A percentile compares a stretch with the other conserved stretches of the same genome.
Evolutionary conservation across 92 coral and sea anemone genomes (phyloP).

Genomic region (Parazoanthus swiftii): DNA sequence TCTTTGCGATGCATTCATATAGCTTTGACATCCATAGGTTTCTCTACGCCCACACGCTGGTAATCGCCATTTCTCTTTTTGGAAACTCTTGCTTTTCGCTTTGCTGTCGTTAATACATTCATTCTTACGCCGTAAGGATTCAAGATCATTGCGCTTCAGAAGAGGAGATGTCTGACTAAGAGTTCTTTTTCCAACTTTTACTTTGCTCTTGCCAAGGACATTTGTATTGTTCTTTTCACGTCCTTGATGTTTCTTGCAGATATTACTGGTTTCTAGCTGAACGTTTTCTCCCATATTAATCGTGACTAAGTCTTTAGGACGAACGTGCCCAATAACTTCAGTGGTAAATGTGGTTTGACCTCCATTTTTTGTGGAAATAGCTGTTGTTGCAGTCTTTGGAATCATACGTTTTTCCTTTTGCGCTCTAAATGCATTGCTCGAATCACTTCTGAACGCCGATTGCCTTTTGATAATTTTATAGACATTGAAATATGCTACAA

Average conservation of each 20-base stretch:
- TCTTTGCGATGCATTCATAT: neutral
- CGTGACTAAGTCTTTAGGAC: neutral
- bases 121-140: neutral
- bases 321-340: neutral
- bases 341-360: slow-evolving; percentile 7
- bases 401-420: neutral
- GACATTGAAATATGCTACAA: slow-evolving; percentile 33
- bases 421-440: neutral
- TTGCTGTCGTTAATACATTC: neutral
- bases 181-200: neutral
- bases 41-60: neutral
- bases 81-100: too few relatives aligned
- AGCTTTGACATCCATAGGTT: neutral
- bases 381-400: neutral
- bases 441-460: slow-evolving; percentile 13
- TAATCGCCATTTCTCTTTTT: neutral
- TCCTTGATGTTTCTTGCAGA: neutral
- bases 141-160: too few relatives aligned
- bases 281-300: neutral
- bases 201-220: neutral
- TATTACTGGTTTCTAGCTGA: neutral
- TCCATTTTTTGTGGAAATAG: neutral
- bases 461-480: slow-evolving; percentile 24
- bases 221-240: neutral
- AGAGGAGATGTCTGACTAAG: neutral